phyloP scores from a whole-genome alignment of 2,113 vertebrate species.

The Cnemophilus loriae region DNA sequence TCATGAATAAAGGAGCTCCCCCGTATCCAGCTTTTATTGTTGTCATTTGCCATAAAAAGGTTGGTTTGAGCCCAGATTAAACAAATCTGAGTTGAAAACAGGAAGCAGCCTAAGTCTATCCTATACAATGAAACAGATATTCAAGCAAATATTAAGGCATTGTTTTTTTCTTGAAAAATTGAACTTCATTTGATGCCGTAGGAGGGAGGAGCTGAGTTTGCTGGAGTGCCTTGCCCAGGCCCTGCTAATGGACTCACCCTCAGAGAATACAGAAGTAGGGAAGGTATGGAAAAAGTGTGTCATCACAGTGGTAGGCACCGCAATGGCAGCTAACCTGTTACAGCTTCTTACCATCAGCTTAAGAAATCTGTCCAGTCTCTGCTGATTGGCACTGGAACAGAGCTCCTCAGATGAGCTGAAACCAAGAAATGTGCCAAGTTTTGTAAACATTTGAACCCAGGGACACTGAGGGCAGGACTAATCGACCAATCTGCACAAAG shows the following conservation, averaged over 20 bases:
- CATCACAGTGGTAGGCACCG: not conserved
- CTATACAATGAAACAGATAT: not conserved
- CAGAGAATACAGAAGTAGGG: not conserved
- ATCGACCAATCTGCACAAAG: not conserved
- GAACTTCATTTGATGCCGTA: not conserved
- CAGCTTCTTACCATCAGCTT: not conserved
- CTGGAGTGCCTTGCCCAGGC: not conserved
- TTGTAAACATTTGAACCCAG: not conserved
- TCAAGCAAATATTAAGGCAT: not conserved
- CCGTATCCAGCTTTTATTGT: not conserved
- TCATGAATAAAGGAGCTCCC: not conserved
- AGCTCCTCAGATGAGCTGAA: not conserved
- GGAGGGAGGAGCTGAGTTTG: not conserved
- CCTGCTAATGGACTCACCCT: not conserved
- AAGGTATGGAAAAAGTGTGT: not conserved
- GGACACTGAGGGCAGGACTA: not conserved
- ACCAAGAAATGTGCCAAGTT: not conserved
- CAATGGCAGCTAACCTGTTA: not conserved
- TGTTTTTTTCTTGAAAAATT: not conserved
- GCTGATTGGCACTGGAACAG: not conserved
- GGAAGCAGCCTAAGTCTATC: not conserved
- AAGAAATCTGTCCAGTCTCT: not conserved
- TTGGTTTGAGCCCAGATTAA: not conserved
- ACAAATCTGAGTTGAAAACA: not conserved
- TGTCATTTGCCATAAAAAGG: not conserved